Percentiles rank a stretch among this genome's conserved stretches.
phyloP scores from a whole-genome alignment of 2,113 vertebrate genomes.

The Hippocampus mohnikei region DNA sequence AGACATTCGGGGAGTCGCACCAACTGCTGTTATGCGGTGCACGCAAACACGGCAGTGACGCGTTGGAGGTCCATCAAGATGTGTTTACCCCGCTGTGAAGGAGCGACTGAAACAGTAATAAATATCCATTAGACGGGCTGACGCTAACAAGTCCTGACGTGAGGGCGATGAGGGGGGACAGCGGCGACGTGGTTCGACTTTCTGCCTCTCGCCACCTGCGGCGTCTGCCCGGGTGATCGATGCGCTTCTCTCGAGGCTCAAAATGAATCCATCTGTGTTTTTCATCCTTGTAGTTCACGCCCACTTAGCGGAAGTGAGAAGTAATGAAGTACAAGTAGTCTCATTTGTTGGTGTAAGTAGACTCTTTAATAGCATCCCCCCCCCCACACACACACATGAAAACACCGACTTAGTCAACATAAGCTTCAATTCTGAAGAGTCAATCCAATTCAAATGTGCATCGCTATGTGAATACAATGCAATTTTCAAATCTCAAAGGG shows the following conservation, averaged over 20 bases:
- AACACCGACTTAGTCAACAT: no score
- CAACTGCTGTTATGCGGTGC: background rate
- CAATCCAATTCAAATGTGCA: no score
- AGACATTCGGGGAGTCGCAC: background rate
- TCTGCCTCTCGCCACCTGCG: slow-evolving; percentile 1
- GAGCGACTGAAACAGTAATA: background rate
- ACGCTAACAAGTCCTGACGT: background rate
- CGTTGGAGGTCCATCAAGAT: background rate
- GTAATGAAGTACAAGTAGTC: background rate
- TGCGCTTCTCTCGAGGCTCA: background rate
- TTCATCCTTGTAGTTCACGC: background rate
- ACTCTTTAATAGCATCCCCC: no score
- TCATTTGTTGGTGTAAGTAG: no score
- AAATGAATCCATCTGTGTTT: slow-evolving; percentile 2
- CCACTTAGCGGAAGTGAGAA: background rate
- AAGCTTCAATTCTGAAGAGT: no score
- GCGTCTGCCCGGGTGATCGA: background rate
- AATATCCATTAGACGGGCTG: background rate
- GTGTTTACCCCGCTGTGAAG: background rate
- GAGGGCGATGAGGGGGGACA: background rate
- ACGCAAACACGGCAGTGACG: background rate
- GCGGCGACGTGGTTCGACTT: background rate
- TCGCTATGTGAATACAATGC: no score
- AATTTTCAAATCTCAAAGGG: no score
- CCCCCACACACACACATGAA: no score